These are phyloP conservation scores for Pygoscelis antarcticus DNA, from an alignment of 2,113 vertebrate species.

Conservation along the genomic window DNA sequence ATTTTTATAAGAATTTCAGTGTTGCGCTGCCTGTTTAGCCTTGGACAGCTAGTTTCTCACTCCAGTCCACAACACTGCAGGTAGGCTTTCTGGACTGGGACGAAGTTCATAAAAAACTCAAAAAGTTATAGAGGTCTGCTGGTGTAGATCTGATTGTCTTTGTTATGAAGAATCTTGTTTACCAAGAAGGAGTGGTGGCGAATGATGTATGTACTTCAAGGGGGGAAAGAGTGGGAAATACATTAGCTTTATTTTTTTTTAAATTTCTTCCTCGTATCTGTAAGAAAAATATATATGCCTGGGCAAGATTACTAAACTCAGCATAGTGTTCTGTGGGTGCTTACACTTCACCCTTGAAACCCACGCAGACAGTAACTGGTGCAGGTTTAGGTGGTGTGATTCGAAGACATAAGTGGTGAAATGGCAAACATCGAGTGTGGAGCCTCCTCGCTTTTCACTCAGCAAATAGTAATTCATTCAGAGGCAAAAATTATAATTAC, in stretches of 20 bases:
- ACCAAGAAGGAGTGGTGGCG: neutral
- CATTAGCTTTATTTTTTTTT: accelerated
- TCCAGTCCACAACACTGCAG: neutral
- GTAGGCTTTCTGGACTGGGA: neutral
- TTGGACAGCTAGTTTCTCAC: neutral
- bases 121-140: neutral
- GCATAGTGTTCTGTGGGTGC: neutral
- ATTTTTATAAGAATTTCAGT: neutral
- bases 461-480: neutral
- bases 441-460: neutral
- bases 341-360: neutral
- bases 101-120: neutral
- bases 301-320: neutral
- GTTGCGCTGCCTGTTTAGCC: neutral
- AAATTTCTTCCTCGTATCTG: neutral
- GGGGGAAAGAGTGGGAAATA: neutral
- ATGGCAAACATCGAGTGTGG: neutral
- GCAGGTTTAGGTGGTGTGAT: neutral
- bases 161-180: neutral
- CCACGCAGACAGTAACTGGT: neutral
- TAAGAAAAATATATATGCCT: neutral
- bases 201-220: neutral
- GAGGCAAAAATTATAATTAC: neutral
- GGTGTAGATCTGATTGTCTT: neutral
- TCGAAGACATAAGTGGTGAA: neutral